Evolutionary conservation across 2,797 vertebrate species (phyloP), one percentile per base, ranked within the genome.

Genomic region (Acipenser transmontanus): DNA sequence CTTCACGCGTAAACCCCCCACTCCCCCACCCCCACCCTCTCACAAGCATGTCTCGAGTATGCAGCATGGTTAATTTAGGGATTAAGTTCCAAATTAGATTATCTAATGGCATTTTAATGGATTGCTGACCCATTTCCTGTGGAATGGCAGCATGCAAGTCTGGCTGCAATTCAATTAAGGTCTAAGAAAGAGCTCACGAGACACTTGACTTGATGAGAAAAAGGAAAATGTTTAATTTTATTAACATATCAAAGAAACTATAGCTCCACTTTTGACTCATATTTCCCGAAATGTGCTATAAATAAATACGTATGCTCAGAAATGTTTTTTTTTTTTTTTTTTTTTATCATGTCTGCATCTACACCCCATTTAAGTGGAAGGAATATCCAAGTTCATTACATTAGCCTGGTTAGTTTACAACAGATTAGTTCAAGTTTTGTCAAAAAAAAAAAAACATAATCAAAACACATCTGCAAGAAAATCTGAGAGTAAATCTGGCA

Each of bases 31-130:
- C 65, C 70, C 80, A 80, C 68, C 62, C 80, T 80, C 82, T 87
- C 81, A 85, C 82, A 87, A 84, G 84, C 84, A 87, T 75, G 86
- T 79, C 83, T 86, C 81, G 84, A 88, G 84, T 88, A 85, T 91
- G 84, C 86, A 88, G 87, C 82, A 87, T 85, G 88, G 91, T 91
- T 92, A 91, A 91, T 94, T 96, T 94, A 92, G 91, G 94, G 94
- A 96, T 95, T 93, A 95, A 90, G 88, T 85, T 84, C 88, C 86
- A 96, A 96, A 98, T 96, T 95, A 96, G 93, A 97, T 97, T 95
- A 97, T 96, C 93, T 95, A 94, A 97, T 95, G 93, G 93, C 91
- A 96, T 96, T 85, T 92, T 96, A 97, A 97, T 98, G 92, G 94
- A 97, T 97, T 93, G 91, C 93, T 94, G 92, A 94, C 92, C 93